phyloP scores from a whole-genome alignment of 2,888 invertebrate species.

The Dolichomitus sp. region DNA sequence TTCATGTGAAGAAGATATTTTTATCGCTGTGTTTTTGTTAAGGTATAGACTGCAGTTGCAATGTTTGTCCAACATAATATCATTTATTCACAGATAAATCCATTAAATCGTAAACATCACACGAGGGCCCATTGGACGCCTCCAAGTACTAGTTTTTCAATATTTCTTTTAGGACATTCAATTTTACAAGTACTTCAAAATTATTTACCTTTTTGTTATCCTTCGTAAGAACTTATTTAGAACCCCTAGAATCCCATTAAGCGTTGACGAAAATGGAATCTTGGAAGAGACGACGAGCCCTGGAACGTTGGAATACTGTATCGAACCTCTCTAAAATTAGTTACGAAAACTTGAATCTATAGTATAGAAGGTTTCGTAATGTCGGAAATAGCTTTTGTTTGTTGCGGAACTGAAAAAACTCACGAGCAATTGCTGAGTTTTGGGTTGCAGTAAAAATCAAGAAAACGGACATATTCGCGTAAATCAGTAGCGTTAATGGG shows the following conservation, averaged over 20 bases:
- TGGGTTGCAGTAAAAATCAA: neutral
- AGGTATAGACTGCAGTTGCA: neutral
- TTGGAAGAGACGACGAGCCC: neutral
- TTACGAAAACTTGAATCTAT: neutral
- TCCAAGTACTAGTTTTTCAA: neutral
- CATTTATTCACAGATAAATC: neutral
- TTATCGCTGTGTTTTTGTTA: neutral
- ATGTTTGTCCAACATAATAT: neutral
- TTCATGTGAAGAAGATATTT: neutral
- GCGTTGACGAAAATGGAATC: neutral
- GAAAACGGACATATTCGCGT: neutral
- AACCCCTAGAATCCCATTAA: neutral
- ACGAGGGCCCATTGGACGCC: neutral
- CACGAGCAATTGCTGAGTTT: neutral
- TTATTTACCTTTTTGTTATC: slow-evolving; percentile 12
- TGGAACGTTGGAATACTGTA: neutral
- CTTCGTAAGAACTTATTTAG: neutral
- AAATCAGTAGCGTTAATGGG: neutral
- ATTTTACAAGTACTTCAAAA: slow-evolving; percentile 6
- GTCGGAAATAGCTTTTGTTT: neutral
- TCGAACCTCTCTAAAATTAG: neutral
- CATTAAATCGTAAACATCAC: neutral
- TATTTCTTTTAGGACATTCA: neutral
- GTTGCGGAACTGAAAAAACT: neutral
- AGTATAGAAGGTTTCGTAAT: neutral